Percentiles rank a stretch among this genome's conserved stretches.
Conservation (phyloP, 2,113 vertebrate species). For the Phyllopteryx taeniolatus region DNA sequence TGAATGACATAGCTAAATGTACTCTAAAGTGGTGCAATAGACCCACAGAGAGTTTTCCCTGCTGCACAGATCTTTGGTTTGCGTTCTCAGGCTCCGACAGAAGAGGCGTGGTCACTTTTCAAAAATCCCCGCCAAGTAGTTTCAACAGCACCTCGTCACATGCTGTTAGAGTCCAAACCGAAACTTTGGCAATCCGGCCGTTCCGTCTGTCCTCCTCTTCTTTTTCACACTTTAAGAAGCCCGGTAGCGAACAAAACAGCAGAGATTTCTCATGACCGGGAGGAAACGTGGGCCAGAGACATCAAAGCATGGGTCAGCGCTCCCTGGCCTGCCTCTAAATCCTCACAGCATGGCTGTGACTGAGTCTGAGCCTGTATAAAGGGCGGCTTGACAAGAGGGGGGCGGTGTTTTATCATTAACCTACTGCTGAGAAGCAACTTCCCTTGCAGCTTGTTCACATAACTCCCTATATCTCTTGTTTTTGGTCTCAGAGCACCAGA, state of each 20-base stretch:
- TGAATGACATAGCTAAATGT: background rate
- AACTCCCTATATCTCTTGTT: background rate
- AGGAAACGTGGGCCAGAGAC: conserved; percentile 37
- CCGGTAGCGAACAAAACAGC: conserved; percentile 32
- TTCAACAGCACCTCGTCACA: conserved; percentile 36
- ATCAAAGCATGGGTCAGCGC: conserved; percentile 55
- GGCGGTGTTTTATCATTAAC: conserved; percentile 51
- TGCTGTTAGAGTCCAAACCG: conserved; percentile 45
- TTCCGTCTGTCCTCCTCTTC: conserved; percentile 14
- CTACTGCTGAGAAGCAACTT: conserved; percentile 37
- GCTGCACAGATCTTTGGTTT: conserved; percentile 24
- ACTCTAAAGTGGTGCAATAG: conserved; percentile 29
- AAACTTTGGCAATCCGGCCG: conserved; percentile 52
- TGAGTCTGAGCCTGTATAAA: conserved; percentile 31
- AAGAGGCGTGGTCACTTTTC: conserved; percentile 43
- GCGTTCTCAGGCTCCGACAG: conserved; percentile 9
- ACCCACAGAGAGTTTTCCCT: conserved; percentile 21
- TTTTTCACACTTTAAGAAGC: conserved; percentile 14
- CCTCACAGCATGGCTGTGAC: conserved; percentile 46
- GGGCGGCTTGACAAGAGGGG: background rate
- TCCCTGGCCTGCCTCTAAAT: conserved; percentile 35
- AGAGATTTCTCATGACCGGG: conserved; percentile 46
- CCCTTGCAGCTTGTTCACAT: conserved; percentile 31
- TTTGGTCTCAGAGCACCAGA: background rate
- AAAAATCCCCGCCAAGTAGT: conserved; percentile 68